Conservation (phyloP, 2,888 invertebrate genomes). For the Reticulitermes lucifugus region DNA sequence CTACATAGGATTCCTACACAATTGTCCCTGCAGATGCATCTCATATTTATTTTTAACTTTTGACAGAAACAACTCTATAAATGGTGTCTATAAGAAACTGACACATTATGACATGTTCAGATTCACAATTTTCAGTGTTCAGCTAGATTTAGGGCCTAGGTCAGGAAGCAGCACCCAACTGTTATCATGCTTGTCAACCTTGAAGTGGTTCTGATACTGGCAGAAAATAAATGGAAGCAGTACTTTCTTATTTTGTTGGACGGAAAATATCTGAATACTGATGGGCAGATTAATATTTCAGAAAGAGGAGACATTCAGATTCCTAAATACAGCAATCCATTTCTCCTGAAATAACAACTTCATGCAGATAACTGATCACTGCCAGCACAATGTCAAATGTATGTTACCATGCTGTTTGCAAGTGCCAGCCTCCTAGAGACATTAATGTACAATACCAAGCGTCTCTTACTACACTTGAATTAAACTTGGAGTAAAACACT, state of each 20-base stretch:
- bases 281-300: background rate
- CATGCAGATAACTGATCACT: conserved; percentile 1
- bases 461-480: background rate
- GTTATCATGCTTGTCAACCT: no score
- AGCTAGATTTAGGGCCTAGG: no score
- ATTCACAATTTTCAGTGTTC: no score
- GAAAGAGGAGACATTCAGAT: background rate
- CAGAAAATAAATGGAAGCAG: background rate
- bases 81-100: no score
- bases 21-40: no score
- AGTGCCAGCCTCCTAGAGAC: background rate
- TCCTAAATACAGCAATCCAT: background rate
- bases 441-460: background rate
- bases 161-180: no score
- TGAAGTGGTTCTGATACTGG: background rate
- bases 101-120: no score
- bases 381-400: background rate
- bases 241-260: background rate
- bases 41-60: no score
- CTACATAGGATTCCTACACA: no score
- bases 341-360: background rate
- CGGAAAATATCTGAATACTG: background rate
- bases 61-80: no score
- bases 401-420: background rate
- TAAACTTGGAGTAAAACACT: background rate